Evolutionary conservation across 2,797 vertebrate species (phyloP).

Genomic region (Fistularia tabacaria): DNA sequence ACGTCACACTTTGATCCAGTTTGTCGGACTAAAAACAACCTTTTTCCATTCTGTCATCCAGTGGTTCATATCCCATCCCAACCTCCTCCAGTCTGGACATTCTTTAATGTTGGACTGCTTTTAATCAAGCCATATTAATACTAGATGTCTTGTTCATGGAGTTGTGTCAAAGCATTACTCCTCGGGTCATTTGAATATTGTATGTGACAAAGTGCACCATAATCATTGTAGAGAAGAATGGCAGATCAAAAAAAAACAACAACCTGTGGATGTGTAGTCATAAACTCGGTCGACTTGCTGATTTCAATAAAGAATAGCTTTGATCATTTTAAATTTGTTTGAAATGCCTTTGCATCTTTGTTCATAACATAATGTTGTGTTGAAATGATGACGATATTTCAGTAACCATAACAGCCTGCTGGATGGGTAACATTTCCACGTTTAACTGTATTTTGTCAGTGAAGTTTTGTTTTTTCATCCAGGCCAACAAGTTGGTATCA

Average conservation of each 20-base stretch:
- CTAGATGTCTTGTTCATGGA: conserved; percentile 76
- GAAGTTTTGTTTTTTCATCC: too few species aligned
- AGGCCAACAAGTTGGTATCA: too few species aligned
- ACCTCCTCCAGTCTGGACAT: background rate
- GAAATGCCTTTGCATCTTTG: too few species aligned
- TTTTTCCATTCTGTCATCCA: conserved; percentile 23
- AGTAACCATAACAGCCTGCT: too few species aligned
- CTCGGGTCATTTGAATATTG: conserved; percentile 75
- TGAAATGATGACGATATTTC: too few species aligned
- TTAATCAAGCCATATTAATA: conserved; percentile 85
- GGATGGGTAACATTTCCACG: too few species aligned
- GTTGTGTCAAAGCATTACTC: conserved; percentile 74
- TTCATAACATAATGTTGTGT: too few species aligned
- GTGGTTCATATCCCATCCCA: conserved; percentile 20
- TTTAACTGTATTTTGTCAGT: too few species aligned
- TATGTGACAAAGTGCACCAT: conserved; percentile 75
- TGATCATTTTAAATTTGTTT: conserved; percentile 60
- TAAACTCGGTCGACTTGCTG: conserved; percentile 69
- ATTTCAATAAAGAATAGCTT: conserved; percentile 76
- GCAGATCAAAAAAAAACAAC: conserved; percentile 52
- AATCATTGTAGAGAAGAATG: conserved; percentile 60
- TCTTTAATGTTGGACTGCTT: conserved; percentile 67
- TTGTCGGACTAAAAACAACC: conserved; percentile 14
- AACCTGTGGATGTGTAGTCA: conserved; percentile 72
- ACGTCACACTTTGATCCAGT: conserved; percentile 3